Evolutionary conservation across 64 coral and sea anemone species (phyloP).

Genomic region (Stylophora pistillata): DNA sequence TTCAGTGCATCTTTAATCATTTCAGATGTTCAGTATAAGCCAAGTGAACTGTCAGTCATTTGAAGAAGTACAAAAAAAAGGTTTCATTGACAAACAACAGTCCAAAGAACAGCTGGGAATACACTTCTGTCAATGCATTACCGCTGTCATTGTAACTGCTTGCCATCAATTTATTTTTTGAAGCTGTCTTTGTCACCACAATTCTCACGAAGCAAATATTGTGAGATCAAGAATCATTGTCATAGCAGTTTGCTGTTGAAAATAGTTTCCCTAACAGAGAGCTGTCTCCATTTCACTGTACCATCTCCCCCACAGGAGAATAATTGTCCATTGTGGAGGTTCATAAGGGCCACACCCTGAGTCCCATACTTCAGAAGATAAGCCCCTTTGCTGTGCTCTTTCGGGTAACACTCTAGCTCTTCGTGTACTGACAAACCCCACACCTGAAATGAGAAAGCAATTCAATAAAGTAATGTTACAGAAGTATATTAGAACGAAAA

Average conservation of each 20-base stretch:
- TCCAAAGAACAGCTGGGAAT: too few relatives aligned
- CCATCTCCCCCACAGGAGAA: slow-evolving; percentile 97
- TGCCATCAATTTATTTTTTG: too few relatives aligned
- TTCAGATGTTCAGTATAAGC: too few relatives aligned
- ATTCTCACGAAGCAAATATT: background rate
- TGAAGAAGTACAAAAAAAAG: too few relatives aligned
- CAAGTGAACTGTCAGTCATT: too few relatives aligned
- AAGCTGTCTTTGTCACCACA: background rate
- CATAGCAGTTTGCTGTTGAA: slow-evolving; percentile 64
- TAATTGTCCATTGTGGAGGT: slow-evolving; percentile 74
- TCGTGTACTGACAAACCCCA: slow-evolving; percentile 92
- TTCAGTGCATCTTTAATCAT: too few relatives aligned
- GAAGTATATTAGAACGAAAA: too few relatives aligned
- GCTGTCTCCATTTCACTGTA: slow-evolving; percentile 87
- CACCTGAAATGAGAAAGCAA: slow-evolving; percentile 48
- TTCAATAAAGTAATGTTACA: background rate
- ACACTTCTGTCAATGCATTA: too few relatives aligned
- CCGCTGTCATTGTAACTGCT: too few relatives aligned
- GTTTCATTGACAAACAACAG: too few relatives aligned
- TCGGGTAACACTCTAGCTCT: slow-evolving; percentile 74
- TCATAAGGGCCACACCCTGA: slow-evolving; percentile 82
- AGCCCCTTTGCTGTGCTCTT: slow-evolving; percentile 87
- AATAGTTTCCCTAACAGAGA: slow-evolving; percentile 86
- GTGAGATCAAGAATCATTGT: background rate
- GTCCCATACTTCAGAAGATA: slow-evolving; percentile 97